These are phyloP conservation scores for Danionella dracula DNA, from an alignment of 2,797 vertebrate genomes.

Conservation along the genomic window DNA sequence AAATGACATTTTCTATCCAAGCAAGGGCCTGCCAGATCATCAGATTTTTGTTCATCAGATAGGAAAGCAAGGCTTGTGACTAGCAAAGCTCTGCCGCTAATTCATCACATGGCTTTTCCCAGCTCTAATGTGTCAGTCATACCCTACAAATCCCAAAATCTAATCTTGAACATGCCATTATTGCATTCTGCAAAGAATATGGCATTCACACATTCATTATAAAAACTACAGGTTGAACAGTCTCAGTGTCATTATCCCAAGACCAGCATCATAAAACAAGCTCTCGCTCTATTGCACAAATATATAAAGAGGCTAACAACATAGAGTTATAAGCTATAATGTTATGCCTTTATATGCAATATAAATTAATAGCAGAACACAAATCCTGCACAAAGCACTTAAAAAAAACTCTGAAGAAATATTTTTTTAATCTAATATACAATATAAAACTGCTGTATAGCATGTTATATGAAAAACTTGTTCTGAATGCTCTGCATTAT, in stretches of 20 bases:
- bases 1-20: not conserved
- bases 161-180: not conserved
- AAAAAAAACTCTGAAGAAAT: constrained; percentile 42
- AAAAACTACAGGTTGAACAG: constrained; percentile 8
- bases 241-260: not conserved
- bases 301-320: constrained; percentile 34
- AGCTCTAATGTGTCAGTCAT: not conserved
- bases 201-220: not conserved
- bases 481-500: constrained; percentile 30
- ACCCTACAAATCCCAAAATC: not conserved
- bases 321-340: constrained; percentile 63
- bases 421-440: constrained; percentile 23
- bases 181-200: constrained; percentile 1
- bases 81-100: not conserved
- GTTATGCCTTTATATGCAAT: constrained; percentile 57
- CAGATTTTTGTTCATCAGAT: not conserved
- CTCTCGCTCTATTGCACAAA: constrained; percentile 47
- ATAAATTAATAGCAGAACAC: constrained; percentile 46
- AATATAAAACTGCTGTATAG: constrained; percentile 44
- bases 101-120: not conserved
- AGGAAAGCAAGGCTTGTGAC: not conserved
- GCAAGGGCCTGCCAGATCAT: not conserved
- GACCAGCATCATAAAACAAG: constrained; percentile 39
- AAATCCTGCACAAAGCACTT: constrained; percentile 31
- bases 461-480: constrained; percentile 42